Conservation (phyloP, 2,113 vertebrate species). For the Recurvirostra avosetta region DNA sequence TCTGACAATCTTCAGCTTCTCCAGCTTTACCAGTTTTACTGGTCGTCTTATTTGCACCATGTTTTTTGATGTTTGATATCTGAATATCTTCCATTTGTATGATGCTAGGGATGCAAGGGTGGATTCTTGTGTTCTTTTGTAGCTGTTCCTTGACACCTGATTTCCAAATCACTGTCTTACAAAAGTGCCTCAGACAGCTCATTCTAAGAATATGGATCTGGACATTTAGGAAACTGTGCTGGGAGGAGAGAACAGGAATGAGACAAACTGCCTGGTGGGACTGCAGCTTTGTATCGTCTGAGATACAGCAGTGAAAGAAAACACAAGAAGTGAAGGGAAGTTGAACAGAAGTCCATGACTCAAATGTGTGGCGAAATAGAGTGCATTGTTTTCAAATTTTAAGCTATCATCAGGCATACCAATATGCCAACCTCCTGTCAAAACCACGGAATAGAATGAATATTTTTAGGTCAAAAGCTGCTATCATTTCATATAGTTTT, state of each 20-base stretch:
- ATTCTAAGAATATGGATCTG: neutral
- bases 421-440: neutral
- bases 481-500: neutral
- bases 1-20: neutral
- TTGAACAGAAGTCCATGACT: neutral
- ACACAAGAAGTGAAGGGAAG: neutral
- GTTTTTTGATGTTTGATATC: neutral
- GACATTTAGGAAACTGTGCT: neutral
- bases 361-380: neutral
- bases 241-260: neutral
- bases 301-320: neutral
- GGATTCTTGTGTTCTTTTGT: neutral
- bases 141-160: neutral
- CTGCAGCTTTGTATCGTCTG: neutral
- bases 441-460: neutral
- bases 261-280: neutral
- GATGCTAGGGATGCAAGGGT: neutral
- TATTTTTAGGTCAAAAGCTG: slow-evolving; percentile 19
- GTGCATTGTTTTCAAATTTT: neutral
- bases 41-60: neutral
- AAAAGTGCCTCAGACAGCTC: neutral
- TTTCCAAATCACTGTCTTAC: neutral
- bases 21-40: slow-evolving; percentile 1
- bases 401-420: neutral
- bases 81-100: neutral